phyloP scores from a whole-genome alignment of 2,888 invertebrate species.

The Globia sparganii region DNA sequence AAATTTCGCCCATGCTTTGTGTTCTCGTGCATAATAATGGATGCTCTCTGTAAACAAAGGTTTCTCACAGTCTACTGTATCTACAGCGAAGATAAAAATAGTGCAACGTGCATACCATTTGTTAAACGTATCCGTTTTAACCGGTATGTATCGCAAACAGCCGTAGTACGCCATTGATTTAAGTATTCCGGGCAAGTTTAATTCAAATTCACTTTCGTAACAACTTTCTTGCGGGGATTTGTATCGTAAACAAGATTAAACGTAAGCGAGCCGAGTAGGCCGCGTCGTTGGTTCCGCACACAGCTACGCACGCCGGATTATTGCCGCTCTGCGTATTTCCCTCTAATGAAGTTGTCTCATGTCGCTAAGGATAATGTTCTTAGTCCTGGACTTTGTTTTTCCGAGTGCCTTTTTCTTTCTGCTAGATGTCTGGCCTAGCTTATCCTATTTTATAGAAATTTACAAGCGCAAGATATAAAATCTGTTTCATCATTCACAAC shows the following conservation, averaged over 20 bases:
- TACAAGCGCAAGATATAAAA: conserved; percentile 4
- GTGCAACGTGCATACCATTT: conserved; percentile 50
- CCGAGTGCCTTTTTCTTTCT: conserved; percentile 4
- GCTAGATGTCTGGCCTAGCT: not conserved
- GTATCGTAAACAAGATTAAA: conserved; percentile 81
- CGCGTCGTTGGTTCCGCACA: conserved; percentile 69
- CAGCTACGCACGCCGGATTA: conserved; percentile 74
- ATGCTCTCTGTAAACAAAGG: conserved; percentile 43
- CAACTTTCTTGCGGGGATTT: conserved; percentile 79
- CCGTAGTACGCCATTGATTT: conserved; percentile 52
- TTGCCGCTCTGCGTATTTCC: conserved; percentile 72
- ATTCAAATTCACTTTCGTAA: conserved; percentile 74
- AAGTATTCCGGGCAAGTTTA: conserved; percentile 72
- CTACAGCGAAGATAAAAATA: conserved; percentile 47
- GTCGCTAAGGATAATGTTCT: conserved; percentile 70
- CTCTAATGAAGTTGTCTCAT: conserved; percentile 76
- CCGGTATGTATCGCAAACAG: conserved; percentile 28
- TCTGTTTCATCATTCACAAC: conserved; percentile 1
- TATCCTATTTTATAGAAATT: not conserved
- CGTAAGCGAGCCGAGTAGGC: conserved; percentile 69
- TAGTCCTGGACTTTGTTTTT: conserved; percentile 41
- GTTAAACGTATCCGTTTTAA: conserved; percentile 33
- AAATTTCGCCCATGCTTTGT: conserved; percentile 20
- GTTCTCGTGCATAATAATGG: conserved; percentile 19
- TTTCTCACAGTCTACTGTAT: conserved; percentile 27